phyloP scores from a whole-genome alignment of 2,113 vertebrate species.

The Raja brachyura region DNA sequence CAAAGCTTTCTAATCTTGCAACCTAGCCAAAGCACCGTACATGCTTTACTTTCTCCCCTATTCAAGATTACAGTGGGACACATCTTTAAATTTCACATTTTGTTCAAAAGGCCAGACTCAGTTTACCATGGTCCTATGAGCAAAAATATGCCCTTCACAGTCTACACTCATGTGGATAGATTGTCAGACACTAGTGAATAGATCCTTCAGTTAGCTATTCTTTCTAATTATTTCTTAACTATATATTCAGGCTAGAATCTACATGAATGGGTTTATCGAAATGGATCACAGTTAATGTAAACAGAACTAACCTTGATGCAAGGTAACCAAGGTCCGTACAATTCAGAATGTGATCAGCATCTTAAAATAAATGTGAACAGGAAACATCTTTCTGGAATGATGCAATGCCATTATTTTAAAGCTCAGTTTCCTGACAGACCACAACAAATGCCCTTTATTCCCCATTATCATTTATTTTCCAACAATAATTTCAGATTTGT shows the following conservation, averaged over 20 bases:
- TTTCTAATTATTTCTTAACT: background rate
- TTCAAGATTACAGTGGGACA: background rate
- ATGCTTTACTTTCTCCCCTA: background rate
- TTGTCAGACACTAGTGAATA: slow-evolving; percentile 8
- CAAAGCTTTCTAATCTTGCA: background rate
- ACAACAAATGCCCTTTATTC: background rate
- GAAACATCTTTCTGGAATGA: background rate
- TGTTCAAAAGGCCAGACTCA: background rate
- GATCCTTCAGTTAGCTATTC: background rate
- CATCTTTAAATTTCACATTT: slow-evolving; percentile 12
- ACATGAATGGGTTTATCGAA: background rate
- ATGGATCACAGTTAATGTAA: slow-evolving; percentile 13
- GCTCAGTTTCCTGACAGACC: background rate
- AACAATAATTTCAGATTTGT: background rate
- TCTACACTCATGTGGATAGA: background rate
- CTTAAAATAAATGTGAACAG: slow-evolving; percentile 1
- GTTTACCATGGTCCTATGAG: background rate
- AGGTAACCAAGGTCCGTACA: slow-evolving; percentile 22
- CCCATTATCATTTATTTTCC: background rate
- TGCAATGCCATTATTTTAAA: background rate
- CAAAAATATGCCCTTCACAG: slow-evolving; percentile 11
- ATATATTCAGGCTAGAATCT: background rate
- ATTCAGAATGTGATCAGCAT: slow-evolving; percentile 9
- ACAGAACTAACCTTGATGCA: slow-evolving; percentile 25
- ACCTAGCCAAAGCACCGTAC: background rate